phyloP scores from a whole-genome alignment of 2,888 invertebrate species.

The Erebia epiphron region DNA sequence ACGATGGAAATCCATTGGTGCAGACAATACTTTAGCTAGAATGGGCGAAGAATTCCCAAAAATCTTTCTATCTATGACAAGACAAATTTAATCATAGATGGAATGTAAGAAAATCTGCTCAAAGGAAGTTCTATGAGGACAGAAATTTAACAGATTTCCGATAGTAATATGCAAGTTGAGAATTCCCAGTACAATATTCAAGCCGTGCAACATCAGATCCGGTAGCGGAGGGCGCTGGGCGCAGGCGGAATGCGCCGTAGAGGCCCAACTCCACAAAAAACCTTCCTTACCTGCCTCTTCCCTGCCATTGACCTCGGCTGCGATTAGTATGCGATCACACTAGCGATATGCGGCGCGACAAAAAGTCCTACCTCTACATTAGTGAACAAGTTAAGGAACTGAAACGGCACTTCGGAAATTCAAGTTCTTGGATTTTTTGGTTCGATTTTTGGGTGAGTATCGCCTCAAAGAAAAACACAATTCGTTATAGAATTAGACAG shows the following conservation, averaged over 20 bases:
- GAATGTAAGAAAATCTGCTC: neutral
- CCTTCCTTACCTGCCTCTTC: slow-evolving; percentile 76
- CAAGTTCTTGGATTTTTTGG: too few relatives aligned
- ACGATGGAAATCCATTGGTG: too few relatives aligned
- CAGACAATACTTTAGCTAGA: too few relatives aligned
- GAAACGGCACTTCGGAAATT: too few relatives aligned
- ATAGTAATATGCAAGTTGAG: slow-evolving; percentile 6
- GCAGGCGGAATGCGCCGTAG: slow-evolving; percentile 50
- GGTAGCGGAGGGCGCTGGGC: slow-evolving; percentile 54
- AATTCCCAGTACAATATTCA: slow-evolving; percentile 27
- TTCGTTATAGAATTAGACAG: too few relatives aligned
- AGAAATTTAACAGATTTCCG: neutral
- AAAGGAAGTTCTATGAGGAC: neutral
- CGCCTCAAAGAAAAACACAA: too few relatives aligned
- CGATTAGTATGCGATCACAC: slow-evolving; percentile 53
- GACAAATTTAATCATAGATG: too few relatives aligned
- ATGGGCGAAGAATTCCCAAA: too few relatives aligned
- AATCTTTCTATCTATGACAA: too few relatives aligned
- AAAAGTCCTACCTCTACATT: neutral
- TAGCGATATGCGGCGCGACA: slow-evolving; percentile 26
- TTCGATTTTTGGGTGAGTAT: too few relatives aligned
- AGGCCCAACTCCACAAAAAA: slow-evolving; percentile 63
- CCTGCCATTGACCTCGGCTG: slow-evolving; percentile 73
- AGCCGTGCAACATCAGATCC: slow-evolving; percentile 58
- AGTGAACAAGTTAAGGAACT: neutral